Percentiles rank a stretch among this genome's conserved stretches.
These are phyloP conservation scores for Euplagia quadripunctaria DNA, from an alignment of 2,888 invertebrate genomes.

Conservation along the genomic window DNA sequence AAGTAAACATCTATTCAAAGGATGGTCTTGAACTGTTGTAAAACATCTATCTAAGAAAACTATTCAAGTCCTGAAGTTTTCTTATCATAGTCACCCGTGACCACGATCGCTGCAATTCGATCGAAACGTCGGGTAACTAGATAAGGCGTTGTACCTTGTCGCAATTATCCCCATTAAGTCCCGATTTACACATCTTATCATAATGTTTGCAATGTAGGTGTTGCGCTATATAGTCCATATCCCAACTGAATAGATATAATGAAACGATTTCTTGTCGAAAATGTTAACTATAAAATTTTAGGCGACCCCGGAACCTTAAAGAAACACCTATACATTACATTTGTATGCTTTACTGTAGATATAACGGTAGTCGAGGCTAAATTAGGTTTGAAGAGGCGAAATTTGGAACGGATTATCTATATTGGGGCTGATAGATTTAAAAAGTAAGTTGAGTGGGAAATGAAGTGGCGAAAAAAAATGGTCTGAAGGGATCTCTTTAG, in stretches of 20 bases:
- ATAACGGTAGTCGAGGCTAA: slow-evolving; percentile 26
- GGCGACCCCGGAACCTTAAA: background rate
- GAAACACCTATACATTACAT: background rate
- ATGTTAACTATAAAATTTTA: background rate
- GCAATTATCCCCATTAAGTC: too few relatives aligned
- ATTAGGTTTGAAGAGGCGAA: slow-evolving; percentile 35
- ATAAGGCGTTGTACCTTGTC: too few relatives aligned
- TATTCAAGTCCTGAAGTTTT: background rate
- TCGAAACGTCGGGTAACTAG: too few relatives aligned
- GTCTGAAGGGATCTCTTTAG: slow-evolving; percentile 37
- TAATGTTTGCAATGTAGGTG: background rate
- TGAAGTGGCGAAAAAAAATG: slow-evolving; percentile 37
- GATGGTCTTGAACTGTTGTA: slow-evolving; percentile 25
- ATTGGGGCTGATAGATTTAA: slow-evolving; percentile 44
- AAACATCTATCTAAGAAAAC: background rate
- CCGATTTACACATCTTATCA: too few relatives aligned
- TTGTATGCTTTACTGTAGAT: background rate
- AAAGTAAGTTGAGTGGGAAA: slow-evolving; percentile 39
- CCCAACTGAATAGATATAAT: background rate
- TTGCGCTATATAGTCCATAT: too few relatives aligned
- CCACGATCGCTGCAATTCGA: too few relatives aligned
- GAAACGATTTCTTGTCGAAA: background rate
- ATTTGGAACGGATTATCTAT: slow-evolving; percentile 37
- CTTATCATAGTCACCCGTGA: background rate
- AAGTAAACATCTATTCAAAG: slow-evolving; percentile 35